Evolutionary conservation across 1,140 invertebrate genomes (phyloP).

Genomic region (Eufriesea mexicana): DNA sequence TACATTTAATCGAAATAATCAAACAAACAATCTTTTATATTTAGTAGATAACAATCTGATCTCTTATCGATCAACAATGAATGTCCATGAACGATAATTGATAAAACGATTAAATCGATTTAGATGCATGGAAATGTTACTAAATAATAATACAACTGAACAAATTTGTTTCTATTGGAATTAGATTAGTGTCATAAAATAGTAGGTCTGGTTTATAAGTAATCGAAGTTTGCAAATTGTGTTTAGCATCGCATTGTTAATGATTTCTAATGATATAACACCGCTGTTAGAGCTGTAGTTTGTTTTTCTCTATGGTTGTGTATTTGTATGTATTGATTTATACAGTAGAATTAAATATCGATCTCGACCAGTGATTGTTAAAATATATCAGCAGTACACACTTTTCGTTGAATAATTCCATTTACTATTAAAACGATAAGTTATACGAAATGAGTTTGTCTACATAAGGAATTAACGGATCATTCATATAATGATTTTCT

Average conservation of each 20-base stretch:
- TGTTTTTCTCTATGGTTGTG: constrained; percentile 1
- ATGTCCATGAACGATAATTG: background rate
- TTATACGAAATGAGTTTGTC: background rate
- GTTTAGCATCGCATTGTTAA: constrained; percentile 54
- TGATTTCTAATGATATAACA: constrained; percentile 42
- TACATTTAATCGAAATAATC: background rate
- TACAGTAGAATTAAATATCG: background rate
- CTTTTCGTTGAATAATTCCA: constrained; percentile 45
- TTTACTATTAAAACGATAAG: constrained; percentile 28
- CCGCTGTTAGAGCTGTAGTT: constrained; percentile 5
- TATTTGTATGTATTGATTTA: constrained; percentile 9
- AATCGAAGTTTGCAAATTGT: constrained; percentile 24
- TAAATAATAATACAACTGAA: background rate
- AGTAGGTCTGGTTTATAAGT: background rate
- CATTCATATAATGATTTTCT: background rate
- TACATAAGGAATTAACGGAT: background rate
- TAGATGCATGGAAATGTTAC: background rate
- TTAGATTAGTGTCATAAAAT: background rate
- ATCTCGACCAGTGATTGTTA: constrained; percentile 3
- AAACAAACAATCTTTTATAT: background rate
- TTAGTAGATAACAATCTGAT: background rate
- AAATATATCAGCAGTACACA: constrained; percentile 27
- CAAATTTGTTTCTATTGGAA: background rate
- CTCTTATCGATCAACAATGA: background rate
- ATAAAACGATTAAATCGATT: background rate